Percentiles rank a stretch among this genome's conserved stretches.
Evolutionary conservation across 2,797 vertebrate species (phyloP).

Genomic region (Sebastes jordani): DNA sequence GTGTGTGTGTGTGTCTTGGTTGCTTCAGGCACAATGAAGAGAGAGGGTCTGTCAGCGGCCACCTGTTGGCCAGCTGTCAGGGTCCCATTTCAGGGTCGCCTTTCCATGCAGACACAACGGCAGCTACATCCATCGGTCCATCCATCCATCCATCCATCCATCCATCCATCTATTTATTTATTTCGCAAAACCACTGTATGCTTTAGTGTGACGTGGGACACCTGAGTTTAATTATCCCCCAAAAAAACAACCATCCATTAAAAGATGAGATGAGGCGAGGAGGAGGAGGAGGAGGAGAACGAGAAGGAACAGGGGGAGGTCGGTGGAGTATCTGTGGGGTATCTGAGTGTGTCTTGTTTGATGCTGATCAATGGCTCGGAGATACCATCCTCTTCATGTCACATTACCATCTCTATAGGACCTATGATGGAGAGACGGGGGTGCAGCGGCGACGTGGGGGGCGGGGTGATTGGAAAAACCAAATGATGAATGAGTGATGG

Average conservation of each 20-base stretch:
- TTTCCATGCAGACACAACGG: conserved; percentile 55
- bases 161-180: neutral
- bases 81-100: conserved; percentile 81
- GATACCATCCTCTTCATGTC: conserved; percentile 69
- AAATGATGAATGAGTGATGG: conserved; percentile 59
- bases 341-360: conserved; percentile 50
- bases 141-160: conserved; percentile 1
- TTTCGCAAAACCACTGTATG: neutral
- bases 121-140: conserved; percentile 11
- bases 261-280: neutral
- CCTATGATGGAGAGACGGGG: conserved; percentile 32
- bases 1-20: conserved; percentile 43
- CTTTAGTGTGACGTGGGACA: neutral
- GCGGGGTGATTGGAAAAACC: conserved; percentile 1
- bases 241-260: neutral
- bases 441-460: neutral
- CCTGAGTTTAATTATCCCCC: neutral
- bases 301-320: neutral
- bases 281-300: neutral
- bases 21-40: conserved; percentile 75
- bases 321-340: neutral
- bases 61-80: conserved; percentile 86
- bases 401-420: conserved; percentile 77
- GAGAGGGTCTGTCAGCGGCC: conserved; percentile 80
- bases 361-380: conserved; percentile 62